Percentiles rank a stretch among this genome's conserved stretches.
Conservation (phyloP, 2,888 invertebrate species). For the Luffia ferchaultella region DNA sequence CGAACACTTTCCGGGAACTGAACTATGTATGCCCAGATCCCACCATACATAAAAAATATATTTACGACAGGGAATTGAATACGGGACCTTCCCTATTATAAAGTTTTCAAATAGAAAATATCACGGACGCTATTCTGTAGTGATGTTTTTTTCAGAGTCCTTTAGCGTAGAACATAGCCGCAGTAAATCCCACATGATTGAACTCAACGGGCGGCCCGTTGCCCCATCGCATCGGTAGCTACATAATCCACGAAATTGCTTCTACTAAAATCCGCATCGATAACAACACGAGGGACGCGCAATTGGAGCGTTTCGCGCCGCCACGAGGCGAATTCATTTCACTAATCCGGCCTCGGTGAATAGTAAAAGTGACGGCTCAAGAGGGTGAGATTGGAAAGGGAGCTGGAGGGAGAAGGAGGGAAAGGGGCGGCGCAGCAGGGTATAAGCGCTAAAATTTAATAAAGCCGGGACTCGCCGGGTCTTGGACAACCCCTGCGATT, state of each 20-base stretch:
- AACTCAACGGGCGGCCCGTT: background rate
- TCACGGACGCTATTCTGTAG: background rate
- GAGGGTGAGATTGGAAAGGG: conserved; percentile 11
- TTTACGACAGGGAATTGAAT: too few species aligned
- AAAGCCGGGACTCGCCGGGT: conserved; percentile 36
- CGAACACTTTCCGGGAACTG: too few species aligned
- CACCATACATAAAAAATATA: too few species aligned
- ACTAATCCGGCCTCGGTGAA: conserved; percentile 51
- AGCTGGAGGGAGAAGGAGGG: conserved; percentile 11
- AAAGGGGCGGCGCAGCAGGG: conserved; percentile 20
- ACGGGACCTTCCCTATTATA: too few species aligned
- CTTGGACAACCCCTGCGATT: conserved; percentile 51
- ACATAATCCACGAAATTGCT: background rate
- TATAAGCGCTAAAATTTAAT: conserved; percentile 63
- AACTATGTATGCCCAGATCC: too few species aligned
- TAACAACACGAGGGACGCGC: conserved; percentile 39
- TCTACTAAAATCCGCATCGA: conserved; percentile 29
- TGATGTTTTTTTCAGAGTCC: too few species aligned
- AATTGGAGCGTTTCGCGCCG: conserved; percentile 25
- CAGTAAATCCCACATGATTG: too few species aligned
- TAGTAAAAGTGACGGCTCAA: conserved; percentile 64
- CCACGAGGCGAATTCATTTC: conserved; percentile 51
- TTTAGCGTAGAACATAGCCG: too few species aligned
- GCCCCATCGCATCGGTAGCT: too few species aligned
- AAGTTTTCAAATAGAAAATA: background rate